phyloP scores from a whole-genome alignment of 1,140 invertebrate genomes.

The Drosophila bifasciata region DNA sequence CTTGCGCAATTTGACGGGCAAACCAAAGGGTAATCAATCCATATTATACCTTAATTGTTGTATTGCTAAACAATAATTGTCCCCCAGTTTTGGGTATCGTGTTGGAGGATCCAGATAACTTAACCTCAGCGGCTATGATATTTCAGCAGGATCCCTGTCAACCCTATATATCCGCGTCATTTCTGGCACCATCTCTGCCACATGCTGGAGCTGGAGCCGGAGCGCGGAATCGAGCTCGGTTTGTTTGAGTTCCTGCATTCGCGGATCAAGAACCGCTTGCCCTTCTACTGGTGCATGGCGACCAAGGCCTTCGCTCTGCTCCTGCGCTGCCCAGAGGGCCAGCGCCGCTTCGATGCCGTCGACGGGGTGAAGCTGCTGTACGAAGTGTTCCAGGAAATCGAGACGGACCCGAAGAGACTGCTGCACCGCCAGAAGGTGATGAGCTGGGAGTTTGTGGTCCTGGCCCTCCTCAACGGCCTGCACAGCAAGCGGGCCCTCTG shows the following conservation, averaged over 20 bases:
- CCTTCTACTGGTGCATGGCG: slow-evolving; percentile 49
- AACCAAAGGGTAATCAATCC: slow-evolving; percentile 55
- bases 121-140: slow-evolving; percentile 44
- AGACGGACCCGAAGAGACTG: not conserved
- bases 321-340: slow-evolving; percentile 66
- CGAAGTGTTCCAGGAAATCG: slow-evolving; percentile 27
- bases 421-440: slow-evolving; percentile 42
- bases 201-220: slow-evolving; percentile 59
- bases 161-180: slow-evolving; percentile 40
- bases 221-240: slow-evolving; percentile 56
- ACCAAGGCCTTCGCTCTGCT: slow-evolving; percentile 74
- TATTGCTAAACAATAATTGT: not conserved
- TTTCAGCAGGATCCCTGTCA: slow-evolving; percentile 57
- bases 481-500: slow-evolving; percentile 70
- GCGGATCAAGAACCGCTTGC: slow-evolving; percentile 43
- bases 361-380: slow-evolving; percentile 66
- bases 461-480: slow-evolving; percentile 64
- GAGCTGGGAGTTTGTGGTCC: slow-evolving; percentile 53
- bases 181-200: slow-evolving; percentile 71
- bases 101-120: slow-evolving; percentile 41
- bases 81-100: slow-evolving; percentile 52
- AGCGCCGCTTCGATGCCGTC: slow-evolving; percentile 55
- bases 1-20: slow-evolving; percentile 60
- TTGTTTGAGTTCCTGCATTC: slow-evolving; percentile 66
- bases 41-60: not conserved